Conservation (phyloP, 2,888 invertebrate genomes). For the Octonoba sinensis region DNA sequence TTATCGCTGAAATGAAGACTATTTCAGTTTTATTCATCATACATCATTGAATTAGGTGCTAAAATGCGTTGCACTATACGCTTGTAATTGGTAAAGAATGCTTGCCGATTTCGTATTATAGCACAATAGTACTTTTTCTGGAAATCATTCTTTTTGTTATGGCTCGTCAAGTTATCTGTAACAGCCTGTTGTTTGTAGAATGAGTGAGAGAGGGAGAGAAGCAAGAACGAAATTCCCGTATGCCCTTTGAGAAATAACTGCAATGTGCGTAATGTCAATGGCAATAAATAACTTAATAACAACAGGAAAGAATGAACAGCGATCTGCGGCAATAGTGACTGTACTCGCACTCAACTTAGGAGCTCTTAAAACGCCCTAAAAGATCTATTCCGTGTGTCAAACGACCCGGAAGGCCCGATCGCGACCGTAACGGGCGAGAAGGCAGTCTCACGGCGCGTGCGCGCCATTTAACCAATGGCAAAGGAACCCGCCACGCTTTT, state of each 20-base stretch:
- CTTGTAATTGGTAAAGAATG: slow-evolving; percentile 34
- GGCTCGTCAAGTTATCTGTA: slow-evolving; percentile 25
- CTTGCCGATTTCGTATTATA: slow-evolving; percentile 30
- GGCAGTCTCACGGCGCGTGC: slow-evolving; percentile 60
- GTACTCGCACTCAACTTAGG: slow-evolving; percentile 50
- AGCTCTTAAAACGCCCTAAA: slow-evolving; percentile 64
- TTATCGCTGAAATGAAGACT: too few relatives aligned
- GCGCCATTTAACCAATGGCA: slow-evolving; percentile 62
- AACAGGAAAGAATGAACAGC: slow-evolving; percentile 28
- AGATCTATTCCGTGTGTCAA: slow-evolving; percentile 60
- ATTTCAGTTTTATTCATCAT: too few relatives aligned
- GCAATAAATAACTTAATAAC: slow-evolving; percentile 58
- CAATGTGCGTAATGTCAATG: too few relatives aligned
- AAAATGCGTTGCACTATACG: neutral
- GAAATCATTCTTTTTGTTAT: slow-evolving; percentile 32
- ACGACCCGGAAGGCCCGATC: slow-evolving; percentile 61
- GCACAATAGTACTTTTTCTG: slow-evolving; percentile 25
- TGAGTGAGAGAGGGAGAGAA: neutral
- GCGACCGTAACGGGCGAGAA: slow-evolving; percentile 60
- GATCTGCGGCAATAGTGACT: slow-evolving; percentile 63
- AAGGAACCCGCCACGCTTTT: slow-evolving; percentile 51
- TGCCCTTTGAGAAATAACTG: too few relatives aligned
- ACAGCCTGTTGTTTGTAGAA: slow-evolving; percentile 55
- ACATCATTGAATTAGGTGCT: neutral
- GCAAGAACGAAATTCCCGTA: neutral